Evolutionary conservation across 2,113 vertebrate species (phyloP).

Genomic region (Hirundichthys speculiger): DNA sequence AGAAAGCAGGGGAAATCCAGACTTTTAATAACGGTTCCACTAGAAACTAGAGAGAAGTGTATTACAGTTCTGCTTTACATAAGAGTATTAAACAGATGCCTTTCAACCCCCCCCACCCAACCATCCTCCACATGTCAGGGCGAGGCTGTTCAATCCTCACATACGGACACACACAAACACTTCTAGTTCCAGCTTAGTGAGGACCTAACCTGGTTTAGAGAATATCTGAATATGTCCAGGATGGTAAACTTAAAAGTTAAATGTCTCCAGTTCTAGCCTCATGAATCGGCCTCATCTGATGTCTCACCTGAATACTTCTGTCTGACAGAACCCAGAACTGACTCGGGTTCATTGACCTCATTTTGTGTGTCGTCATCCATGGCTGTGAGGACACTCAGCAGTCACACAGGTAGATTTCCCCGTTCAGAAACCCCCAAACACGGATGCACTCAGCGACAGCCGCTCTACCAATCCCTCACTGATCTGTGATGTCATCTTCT

Average conservation of each 20-base stretch:
- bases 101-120: constrained; percentile 47
- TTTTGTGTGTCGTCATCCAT: background rate
- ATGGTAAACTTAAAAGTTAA: too few species aligned
- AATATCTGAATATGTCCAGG: background rate
- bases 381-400: constrained; percentile 11
- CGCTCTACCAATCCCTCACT: constrained; percentile 54
- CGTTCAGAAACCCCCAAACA: constrained; percentile 15
- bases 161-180: constrained; percentile 24
- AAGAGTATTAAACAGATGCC: constrained; percentile 82
- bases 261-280: too few species aligned
- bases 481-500: constrained; percentile 79
- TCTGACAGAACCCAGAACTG: background rate
- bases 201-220: background rate
- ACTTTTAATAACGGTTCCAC: constrained; percentile 68
- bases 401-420: constrained; percentile 26
- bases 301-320: background rate
- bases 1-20: constrained; percentile 54
- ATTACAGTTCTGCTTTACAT: constrained; percentile 80
- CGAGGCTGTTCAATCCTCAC: constrained; percentile 50
- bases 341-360: background rate
- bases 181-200: constrained; percentile 7
- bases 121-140: constrained; percentile 43
- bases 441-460: constrained; percentile 31
- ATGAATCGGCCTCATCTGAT: too few species aligned
- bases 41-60: constrained; percentile 65